A percentile compares a stretch with the other conserved stretches of the same genome.
phyloP scores from a whole-genome alignment of 2,797 vertebrate genomes.

The Epinephelus awoara region DNA sequence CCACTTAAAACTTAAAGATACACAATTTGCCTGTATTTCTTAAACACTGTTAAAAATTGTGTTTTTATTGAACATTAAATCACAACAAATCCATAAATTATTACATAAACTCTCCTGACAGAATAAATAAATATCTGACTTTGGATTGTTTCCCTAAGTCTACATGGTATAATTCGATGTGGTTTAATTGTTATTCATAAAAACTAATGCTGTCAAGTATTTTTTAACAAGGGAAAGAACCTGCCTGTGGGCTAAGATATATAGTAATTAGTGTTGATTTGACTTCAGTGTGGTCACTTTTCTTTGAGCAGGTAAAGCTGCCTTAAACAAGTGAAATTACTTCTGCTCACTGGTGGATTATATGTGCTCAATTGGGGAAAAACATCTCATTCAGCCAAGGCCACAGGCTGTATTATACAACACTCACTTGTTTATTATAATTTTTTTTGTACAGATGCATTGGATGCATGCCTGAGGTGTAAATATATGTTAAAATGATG shows the following conservation, averaged over 20 bases:
- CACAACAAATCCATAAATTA: neutral
- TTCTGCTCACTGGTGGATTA: neutral
- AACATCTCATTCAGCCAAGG: neutral
- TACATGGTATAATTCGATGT: conserved; percentile 7
- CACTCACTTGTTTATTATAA: conserved; percentile 2
- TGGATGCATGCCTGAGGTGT: neutral
- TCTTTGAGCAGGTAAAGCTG: neutral
- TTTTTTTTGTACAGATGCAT: neutral
- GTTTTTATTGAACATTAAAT: neutral
- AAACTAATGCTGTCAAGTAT: neutral
- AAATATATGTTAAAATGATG: neutral
- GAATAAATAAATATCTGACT: neutral
- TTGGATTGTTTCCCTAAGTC: neutral
- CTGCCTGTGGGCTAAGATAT: neutral
- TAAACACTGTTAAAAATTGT: neutral
- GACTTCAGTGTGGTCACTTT: conserved; percentile 2
- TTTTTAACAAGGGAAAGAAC: neutral
- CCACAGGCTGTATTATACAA: neutral
- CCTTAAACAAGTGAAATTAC: conserved; percentile 1
- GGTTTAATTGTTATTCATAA: conserved; percentile 5
- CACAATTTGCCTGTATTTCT: too few species aligned
- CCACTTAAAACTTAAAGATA: neutral
- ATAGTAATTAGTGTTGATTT: conserved; percentile 3
- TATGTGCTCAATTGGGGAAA: neutral
- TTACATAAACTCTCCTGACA: neutral